These are phyloP conservation scores for Otolemur garnettii DNA, from an alignment of 2,113 vertebrate species.

Conservation along the genomic window DNA sequence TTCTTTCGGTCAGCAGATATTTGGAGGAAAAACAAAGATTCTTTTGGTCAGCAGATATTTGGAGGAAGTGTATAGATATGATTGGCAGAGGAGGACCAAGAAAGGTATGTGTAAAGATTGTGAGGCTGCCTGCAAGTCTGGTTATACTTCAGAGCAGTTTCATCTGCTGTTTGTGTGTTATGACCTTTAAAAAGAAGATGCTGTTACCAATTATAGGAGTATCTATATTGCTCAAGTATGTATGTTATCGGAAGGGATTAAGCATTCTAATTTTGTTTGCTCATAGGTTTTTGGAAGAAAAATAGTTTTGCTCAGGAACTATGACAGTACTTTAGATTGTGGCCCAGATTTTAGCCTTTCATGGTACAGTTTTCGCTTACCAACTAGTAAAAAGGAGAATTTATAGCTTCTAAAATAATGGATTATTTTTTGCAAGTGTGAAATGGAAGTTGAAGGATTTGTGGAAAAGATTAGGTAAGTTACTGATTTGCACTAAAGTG, in stretches of 20 bases:
- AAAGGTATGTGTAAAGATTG: background rate
- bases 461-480: background rate
- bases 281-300: background rate
- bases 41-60: background rate
- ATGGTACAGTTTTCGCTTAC: background rate
- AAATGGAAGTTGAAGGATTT: conserved; percentile 17
- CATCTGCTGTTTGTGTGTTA: background rate
- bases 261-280: background rate
- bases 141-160: background rate
- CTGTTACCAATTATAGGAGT: too few relatives aligned
- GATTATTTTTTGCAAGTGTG: background rate
- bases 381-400: background rate
- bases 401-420: conserved; percentile 6
- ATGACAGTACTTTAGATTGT: background rate
- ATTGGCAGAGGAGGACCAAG: background rate
- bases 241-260: background rate
- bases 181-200: background rate
- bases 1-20: background rate
- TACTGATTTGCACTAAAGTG: background rate
- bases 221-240: background rate
- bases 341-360: background rate
- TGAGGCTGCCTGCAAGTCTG: background rate
- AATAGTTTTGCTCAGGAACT: conserved; percentile 3
- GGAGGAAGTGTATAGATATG: background rate
- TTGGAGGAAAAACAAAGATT: conserved; percentile 32